Evolutionary conservation across 2,888 invertebrate species (phyloP).

Genomic region (Rhagonycha lutea): DNA sequence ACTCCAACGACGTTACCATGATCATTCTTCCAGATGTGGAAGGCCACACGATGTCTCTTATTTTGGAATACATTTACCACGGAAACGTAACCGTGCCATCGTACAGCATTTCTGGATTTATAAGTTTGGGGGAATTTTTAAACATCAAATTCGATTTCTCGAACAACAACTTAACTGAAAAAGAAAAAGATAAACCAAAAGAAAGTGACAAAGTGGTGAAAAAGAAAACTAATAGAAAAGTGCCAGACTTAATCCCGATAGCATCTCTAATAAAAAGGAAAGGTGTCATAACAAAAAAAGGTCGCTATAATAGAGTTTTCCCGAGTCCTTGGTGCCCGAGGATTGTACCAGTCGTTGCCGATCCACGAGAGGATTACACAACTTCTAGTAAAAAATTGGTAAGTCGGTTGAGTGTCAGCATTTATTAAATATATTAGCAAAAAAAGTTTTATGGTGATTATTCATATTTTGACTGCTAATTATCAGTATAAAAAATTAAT

Average conservation of each 20-base stretch:
- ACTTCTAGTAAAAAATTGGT: slow-evolving; percentile 11
- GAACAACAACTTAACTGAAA: slow-evolving; percentile 9
- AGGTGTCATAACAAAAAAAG: slow-evolving; percentile 37
- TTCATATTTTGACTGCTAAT: background rate
- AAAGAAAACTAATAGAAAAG: slow-evolving; percentile 28
- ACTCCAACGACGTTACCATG: slow-evolving; percentile 61
- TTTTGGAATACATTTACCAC: slow-evolving; percentile 71
- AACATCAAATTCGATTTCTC: slow-evolving; percentile 40
- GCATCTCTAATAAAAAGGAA: slow-evolving; percentile 29
- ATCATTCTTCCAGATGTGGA: slow-evolving; percentile 70
- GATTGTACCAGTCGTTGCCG: slow-evolving; percentile 43
- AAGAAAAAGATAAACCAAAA: background rate
- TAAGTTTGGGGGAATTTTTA: slow-evolving; percentile 59
- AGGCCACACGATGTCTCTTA: slow-evolving; percentile 63
- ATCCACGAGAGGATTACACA: slow-evolving; percentile 46
- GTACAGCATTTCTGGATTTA: slow-evolving; percentile 62
- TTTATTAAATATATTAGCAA: background rate
- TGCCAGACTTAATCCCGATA: slow-evolving; percentile 49
- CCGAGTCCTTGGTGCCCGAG: slow-evolving; percentile 64
- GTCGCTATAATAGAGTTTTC: slow-evolving; percentile 59
- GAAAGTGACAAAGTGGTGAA: background rate
- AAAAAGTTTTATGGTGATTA: background rate
- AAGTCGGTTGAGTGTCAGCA: slow-evolving; percentile 3
- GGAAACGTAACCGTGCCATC: slow-evolving; percentile 66
- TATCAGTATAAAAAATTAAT: background rate